phyloP scores from a whole-genome alignment of 1,140 invertebrate species.

The Contarinia nasturtii region DNA sequence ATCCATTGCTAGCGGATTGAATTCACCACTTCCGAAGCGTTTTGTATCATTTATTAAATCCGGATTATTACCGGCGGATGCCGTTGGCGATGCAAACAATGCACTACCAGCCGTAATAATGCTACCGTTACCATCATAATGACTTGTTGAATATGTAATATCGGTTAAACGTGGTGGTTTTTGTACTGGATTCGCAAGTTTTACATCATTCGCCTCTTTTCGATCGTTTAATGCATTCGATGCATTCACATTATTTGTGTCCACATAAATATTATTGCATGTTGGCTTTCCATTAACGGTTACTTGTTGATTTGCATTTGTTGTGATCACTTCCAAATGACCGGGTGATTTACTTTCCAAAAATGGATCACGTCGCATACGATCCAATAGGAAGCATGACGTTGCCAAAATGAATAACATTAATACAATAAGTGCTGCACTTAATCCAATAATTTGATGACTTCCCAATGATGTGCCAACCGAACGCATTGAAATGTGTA shows the following conservation, averaged over 20 bases:
- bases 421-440: conserved; percentile 58
- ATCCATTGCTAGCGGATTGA: conserved; percentile 15
- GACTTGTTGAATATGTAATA: conserved; percentile 36
- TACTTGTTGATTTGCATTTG: conserved; percentile 34
- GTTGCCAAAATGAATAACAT: conserved; percentile 57
- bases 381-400: conserved; percentile 48
- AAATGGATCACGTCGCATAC: conserved; percentile 44
- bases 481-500: conserved; percentile 56
- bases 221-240: conserved; percentile 27
- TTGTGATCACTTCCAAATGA: conserved; percentile 44
- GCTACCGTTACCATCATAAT: conserved; percentile 39
- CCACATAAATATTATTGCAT: conserved; percentile 7
- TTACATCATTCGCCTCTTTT: conserved; percentile 26
- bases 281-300: conserved; percentile 24
- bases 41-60: conserved; percentile 65
- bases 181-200: conserved; percentile 41
- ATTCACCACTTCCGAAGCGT: conserved; percentile 30
- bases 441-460: conserved; percentile 68
- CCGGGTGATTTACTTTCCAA: conserved; percentile 56
- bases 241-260: conserved; percentile 25
- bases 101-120: conserved; percentile 32
- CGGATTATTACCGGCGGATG: conserved; percentile 53
- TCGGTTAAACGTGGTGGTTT: conserved; percentile 46
- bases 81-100: conserved; percentile 46
- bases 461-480: conserved; percentile 61